phyloP scores from a whole-genome alignment of 2,888 invertebrate species.

The Tortricodes alternella region DNA sequence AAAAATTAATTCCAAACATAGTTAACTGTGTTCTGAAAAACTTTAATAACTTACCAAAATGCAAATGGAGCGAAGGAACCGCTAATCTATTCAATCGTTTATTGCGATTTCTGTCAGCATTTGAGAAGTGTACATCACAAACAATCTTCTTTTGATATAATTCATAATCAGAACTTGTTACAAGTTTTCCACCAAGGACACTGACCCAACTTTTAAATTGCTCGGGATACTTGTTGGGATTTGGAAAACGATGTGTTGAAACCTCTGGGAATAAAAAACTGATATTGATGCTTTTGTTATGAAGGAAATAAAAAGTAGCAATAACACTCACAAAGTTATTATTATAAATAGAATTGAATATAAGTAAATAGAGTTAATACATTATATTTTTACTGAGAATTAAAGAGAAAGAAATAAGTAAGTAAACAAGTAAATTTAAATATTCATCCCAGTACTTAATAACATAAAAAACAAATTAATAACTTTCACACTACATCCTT shows the following conservation, averaged over 20 bases:
- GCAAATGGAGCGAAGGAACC: neutral
- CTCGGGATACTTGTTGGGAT: neutral
- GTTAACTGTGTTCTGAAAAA: no score
- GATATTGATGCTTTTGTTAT: neutral
- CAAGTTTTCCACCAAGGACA: neutral
- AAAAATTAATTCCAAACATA: neutral
- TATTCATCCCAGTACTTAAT: no score
- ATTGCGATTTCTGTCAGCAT: constrained; percentile 51
- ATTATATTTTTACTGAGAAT: no score
- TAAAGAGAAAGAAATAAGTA: no score
- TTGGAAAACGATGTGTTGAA: neutral
- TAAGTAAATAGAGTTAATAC: no score
- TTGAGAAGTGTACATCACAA: neutral
- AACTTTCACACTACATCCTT: no score
- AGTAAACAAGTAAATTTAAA: no score
- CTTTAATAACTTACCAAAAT: neutral
- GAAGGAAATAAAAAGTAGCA: neutral
- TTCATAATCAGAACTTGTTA: neutral
- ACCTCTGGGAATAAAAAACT: neutral
- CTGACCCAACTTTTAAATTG: neutral
- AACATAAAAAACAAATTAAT: no score
- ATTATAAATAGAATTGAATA: no score
- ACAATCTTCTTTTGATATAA: neutral
- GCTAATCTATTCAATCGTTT: neutral
- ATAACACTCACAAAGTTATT: neutral